Percentiles rank a stretch among this genome's conserved stretches.
These are phyloP conservation scores for Galemys pyrenaicus DNA, from an alignment of 2,113 vertebrate species.

Conservation along the genomic window DNA sequence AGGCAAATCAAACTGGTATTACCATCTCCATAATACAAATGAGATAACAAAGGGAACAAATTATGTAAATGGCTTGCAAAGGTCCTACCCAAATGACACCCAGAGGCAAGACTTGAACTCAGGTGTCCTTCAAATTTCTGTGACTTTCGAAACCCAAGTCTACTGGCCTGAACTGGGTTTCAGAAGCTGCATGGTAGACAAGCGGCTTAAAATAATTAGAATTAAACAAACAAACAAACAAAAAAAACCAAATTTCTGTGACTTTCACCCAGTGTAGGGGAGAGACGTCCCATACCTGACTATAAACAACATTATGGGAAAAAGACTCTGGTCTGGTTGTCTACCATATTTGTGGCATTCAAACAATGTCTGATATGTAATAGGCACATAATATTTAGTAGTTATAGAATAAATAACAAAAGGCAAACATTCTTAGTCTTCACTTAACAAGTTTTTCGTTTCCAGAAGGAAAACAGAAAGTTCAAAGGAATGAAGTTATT, in stretches of 20 bases:
- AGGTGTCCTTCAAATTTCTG: not conserved
- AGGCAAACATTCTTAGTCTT: not conserved
- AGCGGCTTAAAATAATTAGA: rapidly evolving
- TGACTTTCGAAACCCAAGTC: not conserved
- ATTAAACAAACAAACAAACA: too few species aligned
- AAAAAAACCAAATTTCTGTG: too few species aligned
- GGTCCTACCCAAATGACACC: not conserved
- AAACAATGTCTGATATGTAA: not conserved
- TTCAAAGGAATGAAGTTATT: not conserved
- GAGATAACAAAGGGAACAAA: not conserved
- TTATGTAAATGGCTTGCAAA: not conserved
- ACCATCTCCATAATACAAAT: not conserved
- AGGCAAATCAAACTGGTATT: not conserved
- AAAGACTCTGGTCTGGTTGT: not conserved
- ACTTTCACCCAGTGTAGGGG: not conserved
- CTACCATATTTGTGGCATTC: not conserved
- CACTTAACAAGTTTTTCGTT: not conserved
- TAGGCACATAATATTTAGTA: not conserved
- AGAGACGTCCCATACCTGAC: not conserved
- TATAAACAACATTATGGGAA: not conserved
- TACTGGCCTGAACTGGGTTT: not conserved
- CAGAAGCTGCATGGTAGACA: not conserved
- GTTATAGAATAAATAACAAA: not conserved
- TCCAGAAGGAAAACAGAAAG: not conserved
- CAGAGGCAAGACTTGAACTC: not conserved